phyloP scores from a whole-genome alignment of 1,140 invertebrate species.

The Drosophila asahinai region DNA sequence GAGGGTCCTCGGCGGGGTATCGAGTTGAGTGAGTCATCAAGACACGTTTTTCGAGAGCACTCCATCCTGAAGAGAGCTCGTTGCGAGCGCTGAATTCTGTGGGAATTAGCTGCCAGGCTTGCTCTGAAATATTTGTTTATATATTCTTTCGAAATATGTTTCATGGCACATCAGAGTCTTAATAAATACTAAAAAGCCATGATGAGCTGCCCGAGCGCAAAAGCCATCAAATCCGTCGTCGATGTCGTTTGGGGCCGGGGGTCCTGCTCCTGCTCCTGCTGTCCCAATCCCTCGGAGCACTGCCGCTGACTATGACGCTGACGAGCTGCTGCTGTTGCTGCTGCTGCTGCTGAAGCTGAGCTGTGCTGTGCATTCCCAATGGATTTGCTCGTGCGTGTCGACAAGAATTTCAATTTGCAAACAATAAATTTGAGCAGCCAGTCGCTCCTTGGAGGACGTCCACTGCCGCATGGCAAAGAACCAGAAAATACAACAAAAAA shows the following conservation, averaged over 20 bases:
- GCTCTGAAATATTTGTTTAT: constrained; percentile 63
- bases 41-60: constrained; percentile 3
- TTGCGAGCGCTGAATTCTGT: neutral
- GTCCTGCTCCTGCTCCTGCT: neutral
- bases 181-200: constrained; percentile 73
- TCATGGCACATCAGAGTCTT: constrained; percentile 64
- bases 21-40: neutral
- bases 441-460: constrained; percentile 51
- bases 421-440: constrained; percentile 80
- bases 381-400: constrained; percentile 81
- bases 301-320: constrained; percentile 42
- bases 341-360: constrained; percentile 25
- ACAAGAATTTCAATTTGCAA: constrained; percentile 83
- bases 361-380: constrained; percentile 68
- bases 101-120: neutral
- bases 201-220: constrained; percentile 62
- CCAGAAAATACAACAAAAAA: constrained; percentile 6
- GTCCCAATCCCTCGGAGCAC: constrained; percentile 12
- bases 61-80: neutral
- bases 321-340: constrained; percentile 45
- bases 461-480: constrained; percentile 20
- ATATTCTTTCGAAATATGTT: constrained; percentile 54
- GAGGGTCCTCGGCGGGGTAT: constrained; percentile 16
- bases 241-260: constrained; percentile 6
- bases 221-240: constrained; percentile 57